A percentile compares a stretch with the other conserved stretches of the same genome.
Evolutionary conservation across 2,888 invertebrate genomes (phyloP).

Genomic region (Erannis defoliaria): DNA sequence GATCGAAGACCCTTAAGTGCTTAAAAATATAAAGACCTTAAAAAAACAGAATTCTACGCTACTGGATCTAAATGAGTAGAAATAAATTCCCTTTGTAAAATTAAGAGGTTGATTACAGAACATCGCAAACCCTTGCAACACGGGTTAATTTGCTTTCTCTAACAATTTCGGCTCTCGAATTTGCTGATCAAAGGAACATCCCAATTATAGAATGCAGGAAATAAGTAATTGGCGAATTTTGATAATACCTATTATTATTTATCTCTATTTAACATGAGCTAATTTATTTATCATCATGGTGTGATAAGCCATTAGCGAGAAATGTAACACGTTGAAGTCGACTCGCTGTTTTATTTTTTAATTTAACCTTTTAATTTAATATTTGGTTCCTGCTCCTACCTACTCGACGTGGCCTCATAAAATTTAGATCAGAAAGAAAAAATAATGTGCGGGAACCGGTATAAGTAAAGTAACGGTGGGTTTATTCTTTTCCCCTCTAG

Average conservation of each 20-base stretch:
- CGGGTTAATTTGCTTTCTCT: conserved; percentile 23
- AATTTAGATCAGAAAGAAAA: too few relatives aligned
- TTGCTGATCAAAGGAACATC: conserved; percentile 24
- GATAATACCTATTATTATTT: not conserved
- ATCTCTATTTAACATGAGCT: not conserved
- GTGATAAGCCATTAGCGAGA: not conserved
- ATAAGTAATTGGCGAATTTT: conserved; percentile 2
- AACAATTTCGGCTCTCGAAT: conserved; percentile 11
- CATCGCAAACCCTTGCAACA: conserved; percentile 1
- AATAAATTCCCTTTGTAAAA: not conserved
- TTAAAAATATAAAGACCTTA: too few relatives aligned
- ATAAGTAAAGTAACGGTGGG: too few relatives aligned
- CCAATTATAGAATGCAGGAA: conserved; percentile 13
- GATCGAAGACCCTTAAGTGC: too few relatives aligned
- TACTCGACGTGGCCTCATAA: too few relatives aligned
- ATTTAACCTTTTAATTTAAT: not conserved
- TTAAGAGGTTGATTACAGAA: conserved; percentile 24
- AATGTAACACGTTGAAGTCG: conserved; percentile 1
- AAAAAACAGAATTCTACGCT: too few relatives aligned
- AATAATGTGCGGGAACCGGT: too few relatives aligned
- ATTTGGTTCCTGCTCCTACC: too few relatives aligned
- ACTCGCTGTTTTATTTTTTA: not conserved
- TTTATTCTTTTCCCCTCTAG: too few relatives aligned
- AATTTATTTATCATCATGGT: not conserved
- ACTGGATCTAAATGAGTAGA: too few relatives aligned